Base-by-base conservation (phyloP, 1,140 invertebrate genomes). In the Bombus vancouverensis region DNA sequence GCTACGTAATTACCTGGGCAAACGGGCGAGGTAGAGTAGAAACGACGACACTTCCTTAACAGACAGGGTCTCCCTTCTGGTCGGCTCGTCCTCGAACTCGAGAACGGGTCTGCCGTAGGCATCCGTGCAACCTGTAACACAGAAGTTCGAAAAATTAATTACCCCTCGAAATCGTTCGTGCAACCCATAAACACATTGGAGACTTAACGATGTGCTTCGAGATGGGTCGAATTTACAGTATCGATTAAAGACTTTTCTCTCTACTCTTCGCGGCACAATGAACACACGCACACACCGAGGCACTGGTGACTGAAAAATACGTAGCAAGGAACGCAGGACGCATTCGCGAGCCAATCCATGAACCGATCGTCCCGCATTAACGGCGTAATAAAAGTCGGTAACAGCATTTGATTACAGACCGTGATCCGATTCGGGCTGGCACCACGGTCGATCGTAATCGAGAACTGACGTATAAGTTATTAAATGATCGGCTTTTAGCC, bases 1-100 rank as follows among this genome's bases (percentile, higher is more conserved):
- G 34, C 15, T 12, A 44, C 65, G 68, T n/a, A 88, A 87, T 89
- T 92, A 95, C 95, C 94, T 95, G 90, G 93, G 93, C 73, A 95
- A 91, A 88, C 94, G 93, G 37, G 92, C 87, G 92, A 95, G 94
- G 92, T 95, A 95, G 91, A 95, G 92, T 32, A 95, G 90, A 91
- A 94, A 94, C 74, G 93, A 92, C 65, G 95, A 93, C 73, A 94
- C 92, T 88, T 95, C 94, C 83, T 92, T 91, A 70, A 93, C 92
- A n/a, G 93, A 92, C 25, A 94, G 87, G 37, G 89, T 87, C 65
- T 94, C 92, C 72, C 92, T 92, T 71, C 87, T 90, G 76, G 89
- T 85, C 32, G 91, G 88, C 32, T 92, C 87, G 81, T 93, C 92
- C 80, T 93, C 93, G 87, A 94, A 95, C 82, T 94, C 94, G 72